Evolutionary conservation across 1,140 invertebrate genomes (phyloP).

Genomic region (Penaeus indicus): DNA sequence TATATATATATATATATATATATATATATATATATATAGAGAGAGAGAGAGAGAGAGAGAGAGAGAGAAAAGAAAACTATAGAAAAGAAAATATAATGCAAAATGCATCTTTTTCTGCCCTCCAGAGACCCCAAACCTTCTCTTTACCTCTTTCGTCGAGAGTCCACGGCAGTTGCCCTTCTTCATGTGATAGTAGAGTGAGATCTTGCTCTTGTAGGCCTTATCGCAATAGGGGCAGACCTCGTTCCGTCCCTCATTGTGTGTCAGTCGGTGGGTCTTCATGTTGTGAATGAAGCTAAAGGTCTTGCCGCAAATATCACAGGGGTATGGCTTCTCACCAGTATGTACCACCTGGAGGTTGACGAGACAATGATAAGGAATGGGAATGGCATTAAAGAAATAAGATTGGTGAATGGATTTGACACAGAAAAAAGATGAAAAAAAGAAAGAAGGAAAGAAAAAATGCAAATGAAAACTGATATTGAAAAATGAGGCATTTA

Average conservation of each 20-base stretch:
- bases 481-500: too few relatives aligned
- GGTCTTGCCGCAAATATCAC: constrained; percentile 78
- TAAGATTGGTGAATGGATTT: too few relatives aligned
- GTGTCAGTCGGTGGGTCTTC: constrained; percentile 65
- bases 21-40: too few relatives aligned
- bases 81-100: neutral
- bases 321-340: constrained; percentile 77
- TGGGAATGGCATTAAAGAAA: too few relatives aligned
- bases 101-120: too few relatives aligned
- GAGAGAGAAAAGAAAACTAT: neutral
- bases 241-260: constrained; percentile 64
- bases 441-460: neutral
- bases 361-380: too few relatives aligned
- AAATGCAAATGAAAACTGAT: neutral
- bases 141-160: constrained; percentile 61
- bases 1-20: too few relatives aligned
- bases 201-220: constrained; percentile 66
- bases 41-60: neutral
- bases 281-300: constrained; percentile 75
- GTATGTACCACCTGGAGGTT: constrained; percentile 71
- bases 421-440: too few relatives aligned
- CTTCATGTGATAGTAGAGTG: constrained; percentile 66
- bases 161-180: constrained; percentile 66
- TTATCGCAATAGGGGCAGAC: constrained; percentile 66
- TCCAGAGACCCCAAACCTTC: neutral